Conservation (phyloP, 2,113 vertebrate species). For the Nibea coibor region DNA sequence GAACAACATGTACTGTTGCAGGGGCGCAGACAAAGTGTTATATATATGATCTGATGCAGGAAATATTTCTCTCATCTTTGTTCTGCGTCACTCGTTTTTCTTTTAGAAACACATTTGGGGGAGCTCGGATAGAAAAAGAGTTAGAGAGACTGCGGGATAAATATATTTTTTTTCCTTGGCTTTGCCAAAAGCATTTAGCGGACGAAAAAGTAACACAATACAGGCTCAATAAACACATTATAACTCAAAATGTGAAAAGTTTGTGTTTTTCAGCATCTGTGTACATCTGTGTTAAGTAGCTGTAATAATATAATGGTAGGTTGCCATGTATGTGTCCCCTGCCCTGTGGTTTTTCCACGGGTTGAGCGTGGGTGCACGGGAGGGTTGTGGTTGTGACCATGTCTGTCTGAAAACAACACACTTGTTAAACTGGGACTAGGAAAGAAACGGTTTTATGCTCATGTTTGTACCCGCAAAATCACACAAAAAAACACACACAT, state of each 20-base stretch:
- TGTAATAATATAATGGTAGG: constrained; percentile 61
- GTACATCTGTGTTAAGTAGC: constrained; percentile 62
- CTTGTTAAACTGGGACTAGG: constrained; percentile 77
- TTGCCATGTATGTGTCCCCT: constrained; percentile 55
- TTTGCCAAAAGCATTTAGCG: constrained; percentile 3
- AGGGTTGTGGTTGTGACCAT: constrained; percentile 76
- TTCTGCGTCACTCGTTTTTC: not conserved
- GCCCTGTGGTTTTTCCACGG: constrained; percentile 63
- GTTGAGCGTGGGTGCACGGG: constrained; percentile 68
- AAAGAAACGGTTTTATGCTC: constrained; percentile 61
- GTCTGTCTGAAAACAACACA: constrained; percentile 81
- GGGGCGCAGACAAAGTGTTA: not conserved
- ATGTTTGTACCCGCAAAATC: constrained; percentile 46
- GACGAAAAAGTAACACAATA: not conserved
- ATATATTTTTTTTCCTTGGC: not conserved
- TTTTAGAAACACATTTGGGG: not conserved
- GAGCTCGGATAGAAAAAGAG: not conserved
- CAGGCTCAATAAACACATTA: constrained; percentile 21
- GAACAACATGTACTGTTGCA: not conserved
- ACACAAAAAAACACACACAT: constrained; percentile 47
- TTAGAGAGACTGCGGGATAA: not conserved
- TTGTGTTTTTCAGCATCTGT: constrained; percentile 39
- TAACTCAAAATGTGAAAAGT: constrained; percentile 30
- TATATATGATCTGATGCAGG: constrained; percentile 2
- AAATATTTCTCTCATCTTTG: constrained; percentile 7